Evolutionary conservation across 1,140 invertebrate species (phyloP).

Genomic region (Doryteuthis pealeii): DNA sequence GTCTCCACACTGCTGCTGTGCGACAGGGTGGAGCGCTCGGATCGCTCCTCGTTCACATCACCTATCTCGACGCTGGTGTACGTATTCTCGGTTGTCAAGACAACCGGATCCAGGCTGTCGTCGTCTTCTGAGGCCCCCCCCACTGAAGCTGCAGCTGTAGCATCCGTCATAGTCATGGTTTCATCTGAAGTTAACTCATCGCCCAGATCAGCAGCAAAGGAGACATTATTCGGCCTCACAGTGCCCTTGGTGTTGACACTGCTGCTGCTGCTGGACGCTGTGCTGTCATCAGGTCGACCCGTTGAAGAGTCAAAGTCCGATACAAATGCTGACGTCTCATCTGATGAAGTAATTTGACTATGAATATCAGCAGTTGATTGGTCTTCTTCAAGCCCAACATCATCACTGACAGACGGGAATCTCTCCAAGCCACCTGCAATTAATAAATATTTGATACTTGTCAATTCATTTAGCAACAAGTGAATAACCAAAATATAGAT

Average conservation of each 20-base stretch:
- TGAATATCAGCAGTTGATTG: constrained; percentile 26
- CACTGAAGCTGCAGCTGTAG: background rate
- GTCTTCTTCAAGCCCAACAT: constrained; percentile 28
- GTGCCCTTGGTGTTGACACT: constrained; percentile 20
- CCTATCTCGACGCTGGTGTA: constrained; percentile 56
- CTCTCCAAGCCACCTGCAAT: constrained; percentile 9
- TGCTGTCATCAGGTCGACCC: background rate
- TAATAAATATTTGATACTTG: background rate
- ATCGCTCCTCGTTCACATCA: constrained; percentile 50
- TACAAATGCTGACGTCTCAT: constrained; percentile 24
- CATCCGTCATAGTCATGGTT: background rate
- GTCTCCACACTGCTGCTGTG: constrained; percentile 54
- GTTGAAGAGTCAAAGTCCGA: constrained; percentile 28
- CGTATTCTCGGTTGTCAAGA: constrained; percentile 41
- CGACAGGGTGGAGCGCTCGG: constrained; percentile 46
- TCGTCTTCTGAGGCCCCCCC: constrained; percentile 22
- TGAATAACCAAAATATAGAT: background rate
- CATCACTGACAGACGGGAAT: constrained; percentile 19
- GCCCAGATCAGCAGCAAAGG: background rate
- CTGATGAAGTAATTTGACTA: constrained; percentile 21
- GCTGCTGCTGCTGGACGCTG: background rate
- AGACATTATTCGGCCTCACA: constrained; percentile 22
- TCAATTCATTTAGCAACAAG: too few species aligned
- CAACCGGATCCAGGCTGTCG: constrained; percentile 22
- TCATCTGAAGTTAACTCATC: background rate